phyloP scores from a whole-genome alignment of 2,113 vertebrate species.

The Muntiacus muntjak region DNA sequence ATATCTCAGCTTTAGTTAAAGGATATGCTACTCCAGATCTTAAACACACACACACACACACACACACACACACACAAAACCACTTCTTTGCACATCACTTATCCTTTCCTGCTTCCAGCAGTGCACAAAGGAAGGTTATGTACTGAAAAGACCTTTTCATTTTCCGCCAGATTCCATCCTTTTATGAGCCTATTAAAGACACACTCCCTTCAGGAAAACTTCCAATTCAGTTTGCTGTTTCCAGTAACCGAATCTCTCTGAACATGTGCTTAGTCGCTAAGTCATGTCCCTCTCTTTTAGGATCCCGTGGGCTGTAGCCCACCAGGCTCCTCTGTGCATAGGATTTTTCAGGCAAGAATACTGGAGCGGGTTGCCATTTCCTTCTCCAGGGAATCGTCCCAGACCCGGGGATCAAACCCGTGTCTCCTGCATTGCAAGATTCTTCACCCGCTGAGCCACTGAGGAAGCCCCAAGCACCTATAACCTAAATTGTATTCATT shows the following conservation, averaged over 20 bases:
- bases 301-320: not conserved
- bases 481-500: not conserved
- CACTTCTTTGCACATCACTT: not conserved
- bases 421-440: not conserved
- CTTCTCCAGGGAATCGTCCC: not conserved
- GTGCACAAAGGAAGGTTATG: not conserved
- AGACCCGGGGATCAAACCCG: not conserved
- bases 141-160: not conserved
- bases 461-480: not conserved
- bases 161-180: not conserved
- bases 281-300: not conserved
- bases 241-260: not conserved
- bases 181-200: not conserved
- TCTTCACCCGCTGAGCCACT: not conserved
- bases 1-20: constrained; percentile 18
- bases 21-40: not conserved
- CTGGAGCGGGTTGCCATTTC: not conserved
- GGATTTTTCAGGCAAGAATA: not conserved
- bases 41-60: not conserved
- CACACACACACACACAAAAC: not conserved
- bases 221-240: constrained; percentile 12
- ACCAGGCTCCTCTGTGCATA: not conserved
- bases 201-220: not conserved
- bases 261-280: not conserved
- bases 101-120: not conserved